Evolutionary conservation across 2,888 invertebrate genomes (phyloP), one percentile per base, ranked within the genome.

Genomic region (Nemurella pictetii): DNA sequence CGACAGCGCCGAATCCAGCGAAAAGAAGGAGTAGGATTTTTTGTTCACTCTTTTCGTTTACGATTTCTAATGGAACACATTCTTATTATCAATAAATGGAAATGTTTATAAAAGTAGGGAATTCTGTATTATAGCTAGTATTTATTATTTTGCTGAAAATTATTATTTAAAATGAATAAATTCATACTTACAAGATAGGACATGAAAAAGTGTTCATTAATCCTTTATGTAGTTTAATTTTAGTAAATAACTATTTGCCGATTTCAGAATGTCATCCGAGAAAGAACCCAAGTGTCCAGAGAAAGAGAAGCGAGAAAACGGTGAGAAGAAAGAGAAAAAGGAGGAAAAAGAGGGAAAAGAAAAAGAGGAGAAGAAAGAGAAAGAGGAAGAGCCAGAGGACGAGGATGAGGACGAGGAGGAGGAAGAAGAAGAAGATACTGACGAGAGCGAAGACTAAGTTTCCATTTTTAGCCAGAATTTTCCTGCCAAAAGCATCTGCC

Each of bases 281-380:
- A 20, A 55, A 75, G 15, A 75, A 75, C 27, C 4, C 25, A 26
- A 75, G 75, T 28, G 27, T 12, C 27, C 27, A 28, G 15, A 75
- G 75, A 75, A 75, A 75, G 75, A 75, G 29, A 75, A 75, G 75
- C 3, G 26, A 30, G n/a, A 12, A 4, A 30, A 80, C 4, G 27
- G n/a, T 9, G 12, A 25, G n/a, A 28, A 25, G n/a, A 4, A 30
- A 30, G 20, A 30, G 27, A 80, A 30, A n/a, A n/a, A 81, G 9
- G 29, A 26, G 36, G 28, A n/a, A n/a, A 25, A 81, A 30, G 81
- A 81, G 15, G n/a, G 29, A 30, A 7, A 81, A 36, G 26, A 30
- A 26, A 26, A 32, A 20, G 25, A 82, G n/a, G 25, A 27, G 15
- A 82, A 82, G 36, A 25, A 82, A 82, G 81, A 30, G 81, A 30